phyloP scores from a whole-genome alignment of 2,113 vertebrate genomes.

The Myrmophylax atrothorax region DNA sequence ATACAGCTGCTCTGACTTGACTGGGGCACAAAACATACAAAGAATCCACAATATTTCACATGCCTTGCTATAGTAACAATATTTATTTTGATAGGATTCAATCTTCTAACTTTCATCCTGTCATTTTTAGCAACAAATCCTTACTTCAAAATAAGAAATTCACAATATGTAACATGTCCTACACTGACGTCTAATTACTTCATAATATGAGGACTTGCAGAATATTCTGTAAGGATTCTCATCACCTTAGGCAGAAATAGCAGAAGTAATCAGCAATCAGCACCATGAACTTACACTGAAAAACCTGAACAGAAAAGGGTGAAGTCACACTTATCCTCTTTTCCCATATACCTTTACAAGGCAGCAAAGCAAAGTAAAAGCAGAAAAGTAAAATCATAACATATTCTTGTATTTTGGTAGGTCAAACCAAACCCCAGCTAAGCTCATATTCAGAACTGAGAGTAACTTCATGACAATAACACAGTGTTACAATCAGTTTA shows the following conservation, averaged over 20 bases:
- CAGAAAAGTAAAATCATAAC: not conserved
- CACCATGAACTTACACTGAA: not conserved
- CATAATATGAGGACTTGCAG: not conserved
- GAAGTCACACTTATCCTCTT: not conserved
- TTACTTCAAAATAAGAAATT: not conserved
- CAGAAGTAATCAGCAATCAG: not conserved
- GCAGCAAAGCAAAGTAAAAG: not conserved
- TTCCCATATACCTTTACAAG: not conserved
- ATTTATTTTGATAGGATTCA: not conserved
- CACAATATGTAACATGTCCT: not conserved
- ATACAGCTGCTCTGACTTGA: not conserved
- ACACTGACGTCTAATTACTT: not conserved
- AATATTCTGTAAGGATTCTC: not conserved
- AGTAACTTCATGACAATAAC: not conserved
- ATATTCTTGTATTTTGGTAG: not conserved
- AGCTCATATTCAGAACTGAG: not conserved
- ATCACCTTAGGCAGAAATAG: not conserved
- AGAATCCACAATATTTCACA: not conserved
- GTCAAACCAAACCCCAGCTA: not conserved
- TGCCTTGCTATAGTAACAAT: not conserved
- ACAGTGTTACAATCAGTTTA: not conserved
- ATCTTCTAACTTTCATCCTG: not conserved
- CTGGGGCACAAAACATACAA: not conserved
- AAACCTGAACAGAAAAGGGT: not conserved
- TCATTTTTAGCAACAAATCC: not conserved